Percentiles rank a stretch among this genome's conserved stretches.
phyloP scores from a whole-genome alignment of 2,888 invertebrate species.

The Acheta domesticus region DNA sequence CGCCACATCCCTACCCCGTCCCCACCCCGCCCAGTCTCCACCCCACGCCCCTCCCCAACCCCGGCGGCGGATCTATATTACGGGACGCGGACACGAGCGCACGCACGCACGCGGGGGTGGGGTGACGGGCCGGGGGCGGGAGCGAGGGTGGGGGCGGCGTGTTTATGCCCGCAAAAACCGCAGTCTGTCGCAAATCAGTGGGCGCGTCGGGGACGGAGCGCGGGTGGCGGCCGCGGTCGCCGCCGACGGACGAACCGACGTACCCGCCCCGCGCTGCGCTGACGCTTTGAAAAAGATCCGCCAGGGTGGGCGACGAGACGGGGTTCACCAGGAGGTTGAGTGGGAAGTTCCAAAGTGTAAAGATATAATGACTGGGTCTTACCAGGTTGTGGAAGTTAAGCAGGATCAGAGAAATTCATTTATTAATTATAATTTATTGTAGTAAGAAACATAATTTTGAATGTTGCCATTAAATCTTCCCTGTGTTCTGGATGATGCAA shows the following conservation, averaged over 20 bases:
- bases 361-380: too few species aligned
- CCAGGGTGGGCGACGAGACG: too few species aligned
- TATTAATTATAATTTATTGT: too few species aligned
- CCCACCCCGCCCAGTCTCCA: background rate
- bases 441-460: too few species aligned
- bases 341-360: too few species aligned
- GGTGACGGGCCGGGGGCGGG: slow-evolving; percentile 20
- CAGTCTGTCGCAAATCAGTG: slow-evolving; percentile 48
- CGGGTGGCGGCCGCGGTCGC: background rate
- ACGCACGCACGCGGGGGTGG: slow-evolving; percentile 18
- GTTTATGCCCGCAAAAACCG: slow-evolving; percentile 53
- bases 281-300: too few species aligned
- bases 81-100: background rate
- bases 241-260: background rate
- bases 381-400: too few species aligned
- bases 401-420: too few species aligned
- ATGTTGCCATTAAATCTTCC: too few species aligned
- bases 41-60: background rate
- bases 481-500: too few species aligned
- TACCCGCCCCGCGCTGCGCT: background rate
- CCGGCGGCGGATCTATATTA: background rate
- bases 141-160: slow-evolving; percentile 38
- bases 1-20: too few species aligned
- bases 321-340: too few species aligned
- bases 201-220: slow-evolving; percentile 5